Conservation (phyloP, 30 jellyfish, hydroid and myxozoan genomes). For the Aurelia aurita region DNA sequence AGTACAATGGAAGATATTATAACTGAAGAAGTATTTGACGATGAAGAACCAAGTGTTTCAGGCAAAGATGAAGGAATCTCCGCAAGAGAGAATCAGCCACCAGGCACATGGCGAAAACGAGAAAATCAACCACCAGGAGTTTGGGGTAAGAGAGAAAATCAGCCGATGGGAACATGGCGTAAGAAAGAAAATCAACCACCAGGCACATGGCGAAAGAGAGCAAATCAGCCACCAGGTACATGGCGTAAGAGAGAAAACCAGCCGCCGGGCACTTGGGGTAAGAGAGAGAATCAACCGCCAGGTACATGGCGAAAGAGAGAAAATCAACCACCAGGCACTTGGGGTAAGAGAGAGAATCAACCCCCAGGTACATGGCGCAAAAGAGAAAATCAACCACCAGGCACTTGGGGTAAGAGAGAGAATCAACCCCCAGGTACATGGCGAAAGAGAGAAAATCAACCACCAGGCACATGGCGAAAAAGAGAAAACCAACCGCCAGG, state of each 20-base stretch:
- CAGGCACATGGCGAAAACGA: constrained; percentile 48
- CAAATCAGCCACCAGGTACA: constrained; percentile 41
- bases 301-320: constrained; percentile 41
- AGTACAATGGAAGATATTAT: no score
- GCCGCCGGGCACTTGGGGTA: constrained; percentile 28
- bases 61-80: no score
- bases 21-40: no score
- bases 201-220: constrained; percentile 23
- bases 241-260: constrained; percentile 47
- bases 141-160: constrained; percentile 43
- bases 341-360: constrained; percentile 37
- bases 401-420: constrained; percentile 27
- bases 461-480: constrained; percentile 54
- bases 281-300: constrained; percentile 39
- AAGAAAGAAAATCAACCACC: constrained; percentile 41
- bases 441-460: constrained; percentile 25
- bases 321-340: constrained; percentile 52
- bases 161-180: constrained; percentile 54
- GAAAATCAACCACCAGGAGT: constrained; percentile 68
- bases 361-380: constrained; percentile 65
- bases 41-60: no score
- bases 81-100: constrained; percentile 34
- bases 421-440: constrained; percentile 53
- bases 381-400: constrained; percentile 53
- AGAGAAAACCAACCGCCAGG: background rate